Percentiles rank a stretch among this genome's conserved stretches.
Conservation (phyloP, 2,113 vertebrate species). For the Elgaria multicarinata region DNA sequence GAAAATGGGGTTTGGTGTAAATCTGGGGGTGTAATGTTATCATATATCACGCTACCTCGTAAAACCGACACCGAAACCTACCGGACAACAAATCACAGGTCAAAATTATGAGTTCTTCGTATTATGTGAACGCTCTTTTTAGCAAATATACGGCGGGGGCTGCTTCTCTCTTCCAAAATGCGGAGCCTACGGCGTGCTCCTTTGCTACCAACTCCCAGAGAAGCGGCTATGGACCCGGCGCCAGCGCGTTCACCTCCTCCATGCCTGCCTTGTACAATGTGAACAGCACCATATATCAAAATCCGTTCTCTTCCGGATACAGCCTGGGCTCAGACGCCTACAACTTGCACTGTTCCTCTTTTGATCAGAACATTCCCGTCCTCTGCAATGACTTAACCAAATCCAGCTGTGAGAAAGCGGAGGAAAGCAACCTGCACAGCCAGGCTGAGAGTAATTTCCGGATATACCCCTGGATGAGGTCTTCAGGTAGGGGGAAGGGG, state of each 20-base stretch:
- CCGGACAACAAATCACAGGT: slow-evolving; percentile 96
- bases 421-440: slow-evolving; percentile 84
- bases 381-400: slow-evolving; percentile 87
- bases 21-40: slow-evolving; percentile 96
- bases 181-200: slow-evolving; percentile 87
- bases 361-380: slow-evolving; percentile 89
- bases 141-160: slow-evolving; percentile 90
- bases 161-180: slow-evolving; percentile 89
- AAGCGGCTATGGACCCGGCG: slow-evolving; percentile 83
- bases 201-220: slow-evolving; percentile 86
- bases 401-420: slow-evolving; percentile 86
- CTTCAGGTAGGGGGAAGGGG: slow-evolving; percentile 87
- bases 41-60: slow-evolving; percentile 98
- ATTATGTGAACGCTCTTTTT: slow-evolving; percentile 96
- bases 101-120: slow-evolving; percentile 97
- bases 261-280: slow-evolving; percentile 90
- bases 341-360: slow-evolving; percentile 86
- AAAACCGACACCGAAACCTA: slow-evolving; percentile 97
- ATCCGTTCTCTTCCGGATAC: slow-evolving; percentile 84
- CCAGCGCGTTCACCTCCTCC: slow-evolving; percentile 83
- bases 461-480: slow-evolving; percentile 93
- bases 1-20: slow-evolving; percentile 97
- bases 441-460: slow-evolving; percentile 87
- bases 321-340: slow-evolving; percentile 84
- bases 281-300: slow-evolving; percentile 85